These are phyloP conservation scores for Carassius gibelio DNA, from an alignment of 2,113 vertebrate species.

Conservation along the genomic window DNA sequence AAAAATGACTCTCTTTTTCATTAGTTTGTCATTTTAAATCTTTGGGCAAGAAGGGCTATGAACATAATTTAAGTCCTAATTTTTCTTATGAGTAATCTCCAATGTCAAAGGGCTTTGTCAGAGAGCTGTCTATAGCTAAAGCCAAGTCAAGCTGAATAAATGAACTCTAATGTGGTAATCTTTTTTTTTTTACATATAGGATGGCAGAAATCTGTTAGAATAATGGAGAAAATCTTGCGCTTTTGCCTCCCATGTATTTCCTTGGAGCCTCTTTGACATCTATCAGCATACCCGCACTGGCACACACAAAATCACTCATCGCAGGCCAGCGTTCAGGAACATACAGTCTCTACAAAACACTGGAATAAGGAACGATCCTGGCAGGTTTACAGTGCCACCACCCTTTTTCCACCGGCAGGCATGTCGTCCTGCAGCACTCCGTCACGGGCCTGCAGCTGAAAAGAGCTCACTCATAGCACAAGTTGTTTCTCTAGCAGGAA, in stretches of 20 bases:
- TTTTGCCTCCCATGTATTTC: conserved; percentile 72
- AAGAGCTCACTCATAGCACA: conserved; percentile 41
- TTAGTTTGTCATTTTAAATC: conserved; percentile 42
- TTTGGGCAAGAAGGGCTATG: conserved; percentile 25
- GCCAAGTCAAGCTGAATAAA: conserved; percentile 52
- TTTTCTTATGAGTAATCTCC: conserved; percentile 14
- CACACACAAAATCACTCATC: conserved; percentile 65
- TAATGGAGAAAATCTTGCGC: conserved; percentile 74
- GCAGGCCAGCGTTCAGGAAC: conserved; percentile 55
- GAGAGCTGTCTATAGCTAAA: conserved; percentile 44
- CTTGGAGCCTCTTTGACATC: conserved; percentile 75
- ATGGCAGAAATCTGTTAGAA: conserved; percentile 75
- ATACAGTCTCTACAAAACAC: conserved; percentile 56
- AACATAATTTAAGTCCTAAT: conserved; percentile 19
- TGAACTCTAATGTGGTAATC: conserved; percentile 61
- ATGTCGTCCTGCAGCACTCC: conserved; percentile 43
- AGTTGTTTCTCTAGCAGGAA: conserved; percentile 35
- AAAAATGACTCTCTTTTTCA: conserved; percentile 52
- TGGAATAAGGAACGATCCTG: conserved; percentile 36
- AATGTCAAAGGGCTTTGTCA: conserved; percentile 1
- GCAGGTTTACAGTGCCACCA: conserved; percentile 46
- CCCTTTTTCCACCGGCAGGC: conserved; percentile 54
- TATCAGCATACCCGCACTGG: conserved; percentile 73
- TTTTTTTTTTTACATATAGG: conserved; percentile 54
- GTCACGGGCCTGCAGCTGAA: conserved; percentile 43